phyloP scores from a whole-genome alignment of 2,888 invertebrate species.

The Idaea aversata region DNA sequence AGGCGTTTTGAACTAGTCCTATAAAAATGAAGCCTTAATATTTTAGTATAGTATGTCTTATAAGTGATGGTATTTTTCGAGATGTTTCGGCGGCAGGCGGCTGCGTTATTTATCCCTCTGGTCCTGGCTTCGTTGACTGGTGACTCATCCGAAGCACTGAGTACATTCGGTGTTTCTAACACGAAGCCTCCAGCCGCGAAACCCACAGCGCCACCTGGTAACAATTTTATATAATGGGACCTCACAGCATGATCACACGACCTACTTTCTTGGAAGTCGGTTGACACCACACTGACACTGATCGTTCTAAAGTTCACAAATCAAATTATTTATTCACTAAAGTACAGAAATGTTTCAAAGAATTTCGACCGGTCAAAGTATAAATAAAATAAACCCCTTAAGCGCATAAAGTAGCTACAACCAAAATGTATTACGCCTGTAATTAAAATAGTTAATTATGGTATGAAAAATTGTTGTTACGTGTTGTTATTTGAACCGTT shows the following conservation, averaged over 20 bases:
- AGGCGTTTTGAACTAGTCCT: not conserved
- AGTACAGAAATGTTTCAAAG: no score
- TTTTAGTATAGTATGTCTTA: conserved; percentile 31
- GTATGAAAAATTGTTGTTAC: no score
- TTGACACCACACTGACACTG: conserved; percentile 10
- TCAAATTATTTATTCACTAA: not conserved
- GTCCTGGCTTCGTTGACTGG: conserved; percentile 62
- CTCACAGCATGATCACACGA: conserved; percentile 18
- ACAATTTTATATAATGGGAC: conserved; percentile 69
- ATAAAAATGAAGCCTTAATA: conserved; percentile 15
- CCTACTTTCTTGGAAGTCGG: conserved; percentile 3
- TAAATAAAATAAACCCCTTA: no score
- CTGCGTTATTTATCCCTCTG: conserved; percentile 53
- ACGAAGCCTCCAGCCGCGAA: conserved; percentile 78
- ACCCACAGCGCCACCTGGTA: conserved; percentile 81
- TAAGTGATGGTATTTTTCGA: conserved; percentile 43
- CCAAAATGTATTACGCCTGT: no score
- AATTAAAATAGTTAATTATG: no score
- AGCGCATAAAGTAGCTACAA: no score
- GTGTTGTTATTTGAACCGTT: no score
- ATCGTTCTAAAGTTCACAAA: not conserved
- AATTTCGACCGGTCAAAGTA: no score
- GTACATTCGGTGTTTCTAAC: conserved; percentile 85
- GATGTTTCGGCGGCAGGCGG: conserved; percentile 63
- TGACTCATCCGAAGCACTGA: conserved; percentile 81